These are phyloP conservation scores for Ciconia maguari DNA, from an alignment of 2,113 vertebrate genomes.

Conservation along the genomic window DNA sequence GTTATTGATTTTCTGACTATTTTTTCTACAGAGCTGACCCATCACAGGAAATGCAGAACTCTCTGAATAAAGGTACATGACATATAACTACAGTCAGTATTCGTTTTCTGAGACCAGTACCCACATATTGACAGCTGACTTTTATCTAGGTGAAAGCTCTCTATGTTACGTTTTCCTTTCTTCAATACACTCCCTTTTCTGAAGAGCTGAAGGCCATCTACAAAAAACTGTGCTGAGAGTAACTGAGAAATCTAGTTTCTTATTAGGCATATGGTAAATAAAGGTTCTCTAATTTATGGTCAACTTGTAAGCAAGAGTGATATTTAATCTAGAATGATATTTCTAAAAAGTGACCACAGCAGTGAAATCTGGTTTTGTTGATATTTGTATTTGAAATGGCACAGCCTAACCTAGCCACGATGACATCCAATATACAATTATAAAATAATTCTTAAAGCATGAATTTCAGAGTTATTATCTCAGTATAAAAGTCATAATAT, in stretches of 20 bases:
- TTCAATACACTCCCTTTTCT: not conserved
- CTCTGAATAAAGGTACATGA: slow-evolving; percentile 70
- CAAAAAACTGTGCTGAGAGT: not conserved
- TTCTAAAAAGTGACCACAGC: not conserved
- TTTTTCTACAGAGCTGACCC: slow-evolving; percentile 79
- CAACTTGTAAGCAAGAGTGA: not conserved
- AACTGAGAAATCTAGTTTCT: not conserved
- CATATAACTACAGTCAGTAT: slow-evolving; percentile 70
- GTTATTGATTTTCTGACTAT: slow-evolving; percentile 89
- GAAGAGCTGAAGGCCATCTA: not conserved
- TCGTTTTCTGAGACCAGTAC: slow-evolving; percentile 61
- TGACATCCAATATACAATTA: not conserved
- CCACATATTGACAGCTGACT: slow-evolving; percentile 31
- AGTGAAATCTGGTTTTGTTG: not conserved
- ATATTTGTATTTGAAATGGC: not conserved
- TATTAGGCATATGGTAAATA: not conserved
- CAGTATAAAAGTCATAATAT: not conserved
- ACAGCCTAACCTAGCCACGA: not conserved
- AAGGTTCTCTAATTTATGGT: not conserved
- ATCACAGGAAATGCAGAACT: slow-evolving; percentile 79
- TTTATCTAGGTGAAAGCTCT: slow-evolving; percentile 15
- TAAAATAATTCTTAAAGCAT: not conserved
- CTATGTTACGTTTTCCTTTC: not conserved
- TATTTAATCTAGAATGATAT: not conserved
- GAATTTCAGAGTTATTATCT: not conserved